Conservation (phyloP, 2,797 vertebrate species). For the Aplochiton taeniatus region DNA sequence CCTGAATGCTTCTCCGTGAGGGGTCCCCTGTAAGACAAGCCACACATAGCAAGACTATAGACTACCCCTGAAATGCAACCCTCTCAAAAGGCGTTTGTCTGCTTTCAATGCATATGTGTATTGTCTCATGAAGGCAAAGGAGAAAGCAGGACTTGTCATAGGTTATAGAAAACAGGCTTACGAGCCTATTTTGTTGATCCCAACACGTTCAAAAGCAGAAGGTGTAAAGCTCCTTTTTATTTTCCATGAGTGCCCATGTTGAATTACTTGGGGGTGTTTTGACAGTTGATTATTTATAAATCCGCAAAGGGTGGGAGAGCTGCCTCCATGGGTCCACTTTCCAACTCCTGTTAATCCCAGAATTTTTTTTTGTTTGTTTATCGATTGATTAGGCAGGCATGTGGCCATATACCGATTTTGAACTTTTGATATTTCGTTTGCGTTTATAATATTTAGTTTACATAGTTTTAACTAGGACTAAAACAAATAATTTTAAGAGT, state of each 20-base stretch:
- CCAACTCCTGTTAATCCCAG: conserved; percentile 34
- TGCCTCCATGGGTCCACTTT: conserved; percentile 59
- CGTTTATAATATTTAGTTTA: too few species aligned
- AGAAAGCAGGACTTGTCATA: conserved; percentile 77
- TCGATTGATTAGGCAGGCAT: not conserved
- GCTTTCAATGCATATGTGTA: conserved; percentile 81
- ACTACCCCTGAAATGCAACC: conserved; percentile 84
- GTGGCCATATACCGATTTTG: too few species aligned
- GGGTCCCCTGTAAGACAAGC: conserved; percentile 77
- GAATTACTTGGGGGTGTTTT: conserved; percentile 84
- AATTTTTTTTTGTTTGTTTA: conserved; percentile 24
- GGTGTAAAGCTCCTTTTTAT: conserved; percentile 72
- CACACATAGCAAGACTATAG: conserved; percentile 65
- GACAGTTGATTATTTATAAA: conserved; percentile 80
- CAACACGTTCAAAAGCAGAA: conserved; percentile 79
- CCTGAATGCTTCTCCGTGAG: conserved; percentile 82
- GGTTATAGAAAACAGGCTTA: conserved; percentile 72
- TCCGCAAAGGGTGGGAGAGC: conserved; percentile 73
- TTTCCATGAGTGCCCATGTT: conserved; percentile 79
- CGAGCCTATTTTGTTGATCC: conserved; percentile 83
- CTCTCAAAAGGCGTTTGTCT: conserved; percentile 81
- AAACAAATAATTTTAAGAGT: too few species aligned
- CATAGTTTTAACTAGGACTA: too few species aligned
- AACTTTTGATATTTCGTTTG: too few species aligned
- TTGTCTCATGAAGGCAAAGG: conserved; percentile 75